A percentile compares a stretch with the other conserved stretches of the same genome.
phyloP scores from a whole-genome alignment of 2,888 invertebrate species.

The Octodonta nipae region DNA sequence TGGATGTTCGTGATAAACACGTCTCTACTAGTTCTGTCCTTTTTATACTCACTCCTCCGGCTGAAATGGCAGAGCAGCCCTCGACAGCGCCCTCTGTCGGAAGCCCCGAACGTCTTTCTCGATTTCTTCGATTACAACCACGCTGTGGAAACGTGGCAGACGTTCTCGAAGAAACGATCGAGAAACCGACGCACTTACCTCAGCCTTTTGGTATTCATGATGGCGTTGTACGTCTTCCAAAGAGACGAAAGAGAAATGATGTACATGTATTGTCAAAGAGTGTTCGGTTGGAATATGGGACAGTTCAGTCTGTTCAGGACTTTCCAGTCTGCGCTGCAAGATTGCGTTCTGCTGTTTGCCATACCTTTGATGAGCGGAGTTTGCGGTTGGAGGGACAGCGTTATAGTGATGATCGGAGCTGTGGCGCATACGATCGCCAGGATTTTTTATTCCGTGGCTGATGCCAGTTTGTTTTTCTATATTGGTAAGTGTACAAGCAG shows the following conservation, averaged over 20 bases:
- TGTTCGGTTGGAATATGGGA: slow-evolving; percentile 57
- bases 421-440: slow-evolving; percentile 55
- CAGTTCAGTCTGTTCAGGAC: slow-evolving; percentile 59
- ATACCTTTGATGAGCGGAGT: slow-evolving; percentile 59
- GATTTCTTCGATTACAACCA: slow-evolving; percentile 65
- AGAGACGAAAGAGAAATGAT: slow-evolving; percentile 67
- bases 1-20: slow-evolving; percentile 63
- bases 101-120: slow-evolving; percentile 37
- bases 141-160: slow-evolving; percentile 46
- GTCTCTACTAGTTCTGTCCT: slow-evolving; percentile 44
- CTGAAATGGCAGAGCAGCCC: slow-evolving; percentile 58
- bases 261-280: slow-evolving; percentile 58
- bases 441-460: slow-evolving; percentile 51
- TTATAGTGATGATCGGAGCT: slow-evolving; percentile 61
- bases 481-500: slow-evolving; percentile 37
- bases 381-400: slow-evolving; percentile 54
- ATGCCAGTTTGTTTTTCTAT: slow-evolving; percentile 46
- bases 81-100: slow-evolving; percentile 47
- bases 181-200: slow-evolving; percentile 48
- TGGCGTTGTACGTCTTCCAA: slow-evolving; percentile 71
- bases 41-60: slow-evolving; percentile 49
- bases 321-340: slow-evolving; percentile 57
- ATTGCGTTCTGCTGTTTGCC: slow-evolving; percentile 53
- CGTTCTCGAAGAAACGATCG: slow-evolving; percentile 46
- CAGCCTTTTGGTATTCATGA: slow-evolving; percentile 55